Conservation (phyloP, 2,888 invertebrate genomes). For the Volucella inanis region DNA sequence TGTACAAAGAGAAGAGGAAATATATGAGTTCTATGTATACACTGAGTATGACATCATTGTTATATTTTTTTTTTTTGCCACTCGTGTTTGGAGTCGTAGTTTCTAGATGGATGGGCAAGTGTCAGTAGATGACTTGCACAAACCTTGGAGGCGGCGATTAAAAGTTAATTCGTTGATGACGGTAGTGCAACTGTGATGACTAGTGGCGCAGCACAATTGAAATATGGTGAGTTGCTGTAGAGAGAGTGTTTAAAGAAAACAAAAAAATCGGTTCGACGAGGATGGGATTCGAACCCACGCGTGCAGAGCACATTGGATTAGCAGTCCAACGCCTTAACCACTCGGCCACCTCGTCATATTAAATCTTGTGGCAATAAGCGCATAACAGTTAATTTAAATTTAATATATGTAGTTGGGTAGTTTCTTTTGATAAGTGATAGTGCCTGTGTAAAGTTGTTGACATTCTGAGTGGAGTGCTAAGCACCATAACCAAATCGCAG, state of each 20-base stretch:
- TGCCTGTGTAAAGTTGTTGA: too few species aligned
- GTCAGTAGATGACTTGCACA: constrained; percentile 41
- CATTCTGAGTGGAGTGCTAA: too few species aligned
- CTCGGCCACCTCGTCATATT: constrained; percentile 73
- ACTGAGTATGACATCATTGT: constrained; percentile 1
- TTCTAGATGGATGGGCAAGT: constrained; percentile 34
- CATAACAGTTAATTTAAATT: background rate
- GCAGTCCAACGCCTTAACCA: constrained; percentile 75
- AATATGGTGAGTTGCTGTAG: constrained; percentile 18
- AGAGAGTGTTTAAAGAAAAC: background rate
- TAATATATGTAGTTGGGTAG: too few species aligned
- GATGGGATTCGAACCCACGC: constrained; percentile 75
- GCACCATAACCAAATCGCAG: too few species aligned
- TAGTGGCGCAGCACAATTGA: background rate
- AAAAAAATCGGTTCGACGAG: constrained; percentile 58
- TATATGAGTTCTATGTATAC: constrained; percentile 52
- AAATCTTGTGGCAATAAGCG: constrained; percentile 2
- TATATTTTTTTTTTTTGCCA: background rate
- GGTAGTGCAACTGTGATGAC: background rate
- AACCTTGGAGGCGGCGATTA: background rate
- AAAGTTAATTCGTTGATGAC: background rate
- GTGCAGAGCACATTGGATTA: constrained; percentile 75
- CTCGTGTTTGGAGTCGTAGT: background rate
- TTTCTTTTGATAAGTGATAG: too few species aligned
- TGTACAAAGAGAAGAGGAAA: constrained; percentile 27